These are phyloP conservation scores for Synanthedon vespiformis DNA, from an alignment of 2,888 invertebrate genomes.

Conservation along the genomic window DNA sequence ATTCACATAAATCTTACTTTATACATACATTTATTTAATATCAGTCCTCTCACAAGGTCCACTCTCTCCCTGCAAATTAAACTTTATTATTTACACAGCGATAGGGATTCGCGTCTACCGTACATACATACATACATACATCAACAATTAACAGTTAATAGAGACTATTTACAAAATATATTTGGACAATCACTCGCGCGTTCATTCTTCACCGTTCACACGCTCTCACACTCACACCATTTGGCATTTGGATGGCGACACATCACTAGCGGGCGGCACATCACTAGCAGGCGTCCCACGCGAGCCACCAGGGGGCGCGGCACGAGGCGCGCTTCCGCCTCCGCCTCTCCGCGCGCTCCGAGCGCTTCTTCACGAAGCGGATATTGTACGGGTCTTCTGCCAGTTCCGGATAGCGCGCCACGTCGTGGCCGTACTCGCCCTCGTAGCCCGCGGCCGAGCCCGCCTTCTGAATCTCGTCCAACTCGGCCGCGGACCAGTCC, in stretches of 20 bases:
- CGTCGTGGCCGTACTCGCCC: conserved; percentile 92
- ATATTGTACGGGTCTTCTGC: conserved; percentile 97
- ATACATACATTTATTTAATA: conserved; percentile 70
- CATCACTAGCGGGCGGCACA: conserved; percentile 54
- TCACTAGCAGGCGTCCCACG: conserved; percentile 30
- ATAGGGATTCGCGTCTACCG: conserved; percentile 69
- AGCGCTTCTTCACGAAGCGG: conserved; percentile 85
- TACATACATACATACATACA: conserved; percentile 57
- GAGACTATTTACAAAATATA: conserved; percentile 70
- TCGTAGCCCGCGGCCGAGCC: conserved; percentile 89
- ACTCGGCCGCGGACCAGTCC: conserved; percentile 90
- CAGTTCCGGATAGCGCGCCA: conserved; percentile 89
- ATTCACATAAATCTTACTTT: conserved; percentile 70
- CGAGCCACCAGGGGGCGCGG: conserved; percentile 66
- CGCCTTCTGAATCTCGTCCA: conserved; percentile 87
- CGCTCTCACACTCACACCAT: conserved; percentile 55
- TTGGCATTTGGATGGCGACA: conserved; percentile 67
- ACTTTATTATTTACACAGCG: conserved; percentile 68
- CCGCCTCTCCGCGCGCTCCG: conserved; percentile 77
- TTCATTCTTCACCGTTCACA: conserved; percentile 46
- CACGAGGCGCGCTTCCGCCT: conserved; percentile 76
- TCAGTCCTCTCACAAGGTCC: conserved; percentile 72
- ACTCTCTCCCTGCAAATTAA: conserved; percentile 71
- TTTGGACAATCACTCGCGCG: conserved; percentile 43
- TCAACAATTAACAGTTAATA: conserved; percentile 71